A percentile compares a stretch with the other conserved stretches of the same genome.
Conservation (phyloP, 2,797 vertebrate genomes). For the Sebastolobus altivelis region DNA sequence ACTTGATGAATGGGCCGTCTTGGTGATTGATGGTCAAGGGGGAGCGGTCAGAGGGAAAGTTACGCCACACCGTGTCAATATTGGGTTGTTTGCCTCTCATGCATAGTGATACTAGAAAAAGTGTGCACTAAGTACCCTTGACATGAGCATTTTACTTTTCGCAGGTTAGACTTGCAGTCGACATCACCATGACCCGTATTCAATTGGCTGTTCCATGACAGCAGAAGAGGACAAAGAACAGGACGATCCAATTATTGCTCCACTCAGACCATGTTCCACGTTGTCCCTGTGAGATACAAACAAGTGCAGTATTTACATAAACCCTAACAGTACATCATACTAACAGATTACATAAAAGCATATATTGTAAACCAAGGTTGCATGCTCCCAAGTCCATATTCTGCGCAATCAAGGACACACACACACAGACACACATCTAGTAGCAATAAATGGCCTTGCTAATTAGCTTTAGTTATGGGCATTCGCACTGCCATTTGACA, state of each 20-base stretch:
- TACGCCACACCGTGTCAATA: conserved; percentile 74
- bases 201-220: neutral
- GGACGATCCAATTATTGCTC: neutral
- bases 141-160: conserved; percentile 43
- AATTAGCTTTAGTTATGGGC: conserved; percentile 75
- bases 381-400: neutral
- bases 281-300: neutral
- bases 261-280: neutral
- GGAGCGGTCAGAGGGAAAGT: conserved; percentile 68
- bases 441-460: conserved; percentile 56
- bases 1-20: conserved; percentile 78
- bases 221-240: conserved; percentile 7
- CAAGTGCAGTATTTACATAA: neutral
- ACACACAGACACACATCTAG: conserved; percentile 14
- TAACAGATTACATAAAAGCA: neutral
- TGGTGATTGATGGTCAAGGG: conserved; percentile 79
- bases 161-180: neutral
- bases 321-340: neutral
- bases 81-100: conserved; percentile 62
- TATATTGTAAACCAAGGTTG: neutral
- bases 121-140: conserved; percentile 50
- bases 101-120: conserved; percentile 49
- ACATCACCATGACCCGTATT: conserved; percentile 1
- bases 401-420: conserved; percentile 24
- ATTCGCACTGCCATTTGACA: conserved; percentile 68